Evolutionary conservation across 2,888 invertebrate genomes (phyloP), one percentile per base, ranked within the genome.

Genomic region (Cataglyphis altisquamis): DNA sequence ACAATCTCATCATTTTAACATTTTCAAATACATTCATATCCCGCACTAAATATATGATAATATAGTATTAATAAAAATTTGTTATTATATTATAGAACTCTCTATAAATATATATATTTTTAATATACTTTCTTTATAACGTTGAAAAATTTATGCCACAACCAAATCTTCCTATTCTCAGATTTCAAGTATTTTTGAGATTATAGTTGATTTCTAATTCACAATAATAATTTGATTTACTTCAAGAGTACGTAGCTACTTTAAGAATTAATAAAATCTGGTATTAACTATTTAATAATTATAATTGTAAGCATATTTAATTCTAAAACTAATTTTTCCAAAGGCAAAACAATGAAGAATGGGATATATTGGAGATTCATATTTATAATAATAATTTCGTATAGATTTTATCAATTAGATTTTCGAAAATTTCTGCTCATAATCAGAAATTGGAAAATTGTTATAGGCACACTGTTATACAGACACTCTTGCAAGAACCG

Each of bases 401-500:
- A 25, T n/a, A n/a, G 32, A 12, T 18, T 52, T 48, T 25, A n/a
- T 36, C 18, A 36, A 52, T 63, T 63, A 63, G 36, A 36, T 21
- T 32, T 52, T 36, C 21, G 10, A 29, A 45, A 74, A 45, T 52
- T 75, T 75, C 48, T 48, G 15, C 63, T 10, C 18, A 48, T 48
- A 36, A 6, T 15, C 12, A n/a, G 45, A 63, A 63, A 48, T 63
- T 32, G 45, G 29, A 25, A 64, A 75, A 73, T 64, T 75, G 36
- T 64, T 25, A 36, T 64, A 48, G 32, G 32, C 32, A 36, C 29
- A 64, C 55, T 55, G 18, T 6, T n/a, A 8, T 0, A 57, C 68
- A 67, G 57, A 77, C 57, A 67, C 77, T 57, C 60, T 78, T 21
- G 57, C 78, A 70, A 32, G 25, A 39, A 48, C 25, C 70, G 55